Evolutionary conservation across 2,797 vertebrate genomes (phyloP).

Genomic region (Vipera ursinii): DNA sequence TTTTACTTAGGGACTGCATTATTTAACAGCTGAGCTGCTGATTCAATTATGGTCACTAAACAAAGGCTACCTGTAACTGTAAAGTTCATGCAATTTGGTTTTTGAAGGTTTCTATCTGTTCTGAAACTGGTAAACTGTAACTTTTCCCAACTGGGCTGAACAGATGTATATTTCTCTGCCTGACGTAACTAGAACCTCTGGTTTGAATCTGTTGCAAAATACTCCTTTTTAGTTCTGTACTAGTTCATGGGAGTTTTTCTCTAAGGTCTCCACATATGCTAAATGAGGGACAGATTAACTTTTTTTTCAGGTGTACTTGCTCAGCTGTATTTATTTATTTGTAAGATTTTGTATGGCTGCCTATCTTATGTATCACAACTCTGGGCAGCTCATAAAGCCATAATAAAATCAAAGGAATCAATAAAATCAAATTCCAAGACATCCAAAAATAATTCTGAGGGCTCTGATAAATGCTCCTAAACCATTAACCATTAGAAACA

Average conservation of each 20-base stretch:
- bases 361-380: neutral
- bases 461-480: neutral
- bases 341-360: neutral
- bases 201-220: neutral
- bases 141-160: neutral
- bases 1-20: neutral
- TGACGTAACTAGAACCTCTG: neutral
- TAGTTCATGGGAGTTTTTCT: neutral
- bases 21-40: neutral
- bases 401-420: neutral
- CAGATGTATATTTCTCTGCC: neutral
- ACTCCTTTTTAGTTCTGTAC: neutral
- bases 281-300: neutral
- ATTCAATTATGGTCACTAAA: neutral
- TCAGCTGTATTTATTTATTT: neutral
- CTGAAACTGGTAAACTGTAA: neutral
- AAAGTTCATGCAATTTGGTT: neutral
- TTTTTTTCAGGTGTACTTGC: neutral
- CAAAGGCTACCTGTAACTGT: neutral
- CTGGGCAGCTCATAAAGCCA: neutral
- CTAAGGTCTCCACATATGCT: neutral
- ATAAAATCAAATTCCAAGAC: neutral
- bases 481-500: neutral
- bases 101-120: neutral
- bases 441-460: neutral